Evolutionary conservation across 2,113 vertebrate species (phyloP).

Genomic region (Glareola pratincola): DNA sequence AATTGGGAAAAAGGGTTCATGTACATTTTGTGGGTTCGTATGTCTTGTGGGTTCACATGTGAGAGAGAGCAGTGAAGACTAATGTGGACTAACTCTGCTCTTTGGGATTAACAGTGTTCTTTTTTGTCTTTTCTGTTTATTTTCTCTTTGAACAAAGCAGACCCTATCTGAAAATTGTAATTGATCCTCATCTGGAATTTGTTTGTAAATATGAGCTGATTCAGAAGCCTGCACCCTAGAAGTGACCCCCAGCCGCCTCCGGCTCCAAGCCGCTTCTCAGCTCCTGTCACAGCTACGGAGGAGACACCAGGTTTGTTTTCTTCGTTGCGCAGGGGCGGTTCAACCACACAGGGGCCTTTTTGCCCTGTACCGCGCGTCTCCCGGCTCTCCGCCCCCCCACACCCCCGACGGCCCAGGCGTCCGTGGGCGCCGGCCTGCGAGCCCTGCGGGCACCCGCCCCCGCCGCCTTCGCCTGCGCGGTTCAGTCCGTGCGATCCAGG

Average conservation of each 20-base stretch:
- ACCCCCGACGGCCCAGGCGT: fast-evolving
- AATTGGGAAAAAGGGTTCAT: neutral
- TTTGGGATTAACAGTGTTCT: neutral
- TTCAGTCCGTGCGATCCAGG: conserved; percentile 57
- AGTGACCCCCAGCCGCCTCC: fast-evolving
- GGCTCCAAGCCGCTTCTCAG: fast-evolving
- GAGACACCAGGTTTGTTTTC: neutral
- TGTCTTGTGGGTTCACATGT: neutral
- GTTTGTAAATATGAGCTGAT: neutral
- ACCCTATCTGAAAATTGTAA: neutral
- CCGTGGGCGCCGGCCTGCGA: too few species aligned
- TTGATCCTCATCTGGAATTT: neutral
- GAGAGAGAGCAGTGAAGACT: neutral
- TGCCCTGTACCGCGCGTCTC: neutral
- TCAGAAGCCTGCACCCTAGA: neutral
- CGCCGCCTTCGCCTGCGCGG: neutral
- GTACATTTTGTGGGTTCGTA: neutral
- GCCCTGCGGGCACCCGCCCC: neutral
- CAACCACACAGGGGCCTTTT: fast-evolving
- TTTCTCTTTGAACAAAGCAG: neutral
- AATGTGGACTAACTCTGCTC: neutral
- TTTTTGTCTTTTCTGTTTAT: neutral
- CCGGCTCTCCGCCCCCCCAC: fast-evolving
- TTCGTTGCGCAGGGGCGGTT: fast-evolving
- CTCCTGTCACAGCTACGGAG: fast-evolving